phyloP scores from a whole-genome alignment of 2,113 vertebrate genomes.

The Rhinichthys klamathensis region DNA sequence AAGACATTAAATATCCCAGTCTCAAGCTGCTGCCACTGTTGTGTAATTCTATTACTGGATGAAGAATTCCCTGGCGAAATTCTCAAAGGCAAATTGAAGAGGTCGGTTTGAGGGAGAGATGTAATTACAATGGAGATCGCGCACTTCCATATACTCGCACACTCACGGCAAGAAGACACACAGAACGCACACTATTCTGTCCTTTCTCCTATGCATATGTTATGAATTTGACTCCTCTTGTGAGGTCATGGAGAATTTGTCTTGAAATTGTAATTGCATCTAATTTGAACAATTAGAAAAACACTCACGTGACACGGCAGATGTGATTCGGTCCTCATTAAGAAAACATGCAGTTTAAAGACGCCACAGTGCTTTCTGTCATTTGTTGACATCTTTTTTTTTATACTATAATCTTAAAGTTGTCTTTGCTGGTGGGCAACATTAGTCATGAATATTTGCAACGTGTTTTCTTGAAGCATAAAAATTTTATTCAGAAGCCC shows the following conservation, averaged over 20 bases:
- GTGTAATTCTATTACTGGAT: conserved; percentile 60
- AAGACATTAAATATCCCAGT: conserved; percentile 59
- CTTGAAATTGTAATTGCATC: conserved; percentile 10
- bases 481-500: background rate
- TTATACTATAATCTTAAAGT: background rate
- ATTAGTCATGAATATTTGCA: background rate
- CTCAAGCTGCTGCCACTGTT: conserved; percentile 42
- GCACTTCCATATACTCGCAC: conserved; percentile 23
- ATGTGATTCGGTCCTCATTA: background rate
- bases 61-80: conserved; percentile 54
- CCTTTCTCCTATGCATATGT: background rate
- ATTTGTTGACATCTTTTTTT: background rate
- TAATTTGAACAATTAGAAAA: conserved; percentile 2
- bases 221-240: background rate
- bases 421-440: background rate
- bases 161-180: background rate
- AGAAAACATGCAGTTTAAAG: conserved; percentile 9
- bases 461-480: background rate
- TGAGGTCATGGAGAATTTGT: background rate
- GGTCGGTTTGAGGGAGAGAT: conserved; percentile 43
- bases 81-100: conserved; percentile 58
- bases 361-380: background rate
- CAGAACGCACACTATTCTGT: background rate
- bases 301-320: background rate
- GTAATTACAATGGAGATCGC: conserved; percentile 59